Base-by-base conservation (phyloP, 1,140 invertebrate genomes). In the Drosophila guanche region DNA sequence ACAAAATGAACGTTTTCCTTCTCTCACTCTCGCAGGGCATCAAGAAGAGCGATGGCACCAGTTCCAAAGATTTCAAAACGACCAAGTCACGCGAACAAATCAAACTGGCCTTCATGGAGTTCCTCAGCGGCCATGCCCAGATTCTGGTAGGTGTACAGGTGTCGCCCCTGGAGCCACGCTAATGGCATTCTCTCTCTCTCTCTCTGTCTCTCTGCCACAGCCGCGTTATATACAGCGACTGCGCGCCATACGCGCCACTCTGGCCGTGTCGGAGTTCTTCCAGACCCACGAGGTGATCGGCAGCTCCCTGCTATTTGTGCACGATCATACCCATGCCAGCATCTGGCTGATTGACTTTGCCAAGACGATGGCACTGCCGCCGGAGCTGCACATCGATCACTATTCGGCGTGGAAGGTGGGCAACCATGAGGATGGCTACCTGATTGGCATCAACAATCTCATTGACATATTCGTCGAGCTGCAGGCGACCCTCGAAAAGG, bases 281-380 rank as follows among this genome's bases (percentile, higher is more conserved):
- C 93, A 94, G 70, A 94, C 94, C 3, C 97, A 99, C 92, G 98
- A 99, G 92, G 94, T 99, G n/a, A 98, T 99, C 70, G 98, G 98
- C 42, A 98, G 97, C 90, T 99, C 97, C 22, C 92, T 99, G 48
- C 93, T 99, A 33, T 99, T 99, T 92, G 97, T 99, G 5, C 98
- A 99, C 92, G 98, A 99, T 90, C 93, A 95, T 14, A 94, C 94
- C 57, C 95, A 95, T 79, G 97, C 97, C 4, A 96, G 95, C 62
- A 94, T 99, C 10, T 99, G 98, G 98, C 95, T 99, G 93, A 99
- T 99, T 57, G 98, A 99, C 92, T 99, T 99, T 92, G 98, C 98
- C 6, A 99, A 99, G 92, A 99, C 97, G 2, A 94, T 97, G 48
- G 94, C 94, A 12, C 92, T 99, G 47, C 97, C 97, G 2, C 93